Base-by-base conservation (phyloP, 2,797 vertebrate species). In the Mergus octosetaceus region DNA sequence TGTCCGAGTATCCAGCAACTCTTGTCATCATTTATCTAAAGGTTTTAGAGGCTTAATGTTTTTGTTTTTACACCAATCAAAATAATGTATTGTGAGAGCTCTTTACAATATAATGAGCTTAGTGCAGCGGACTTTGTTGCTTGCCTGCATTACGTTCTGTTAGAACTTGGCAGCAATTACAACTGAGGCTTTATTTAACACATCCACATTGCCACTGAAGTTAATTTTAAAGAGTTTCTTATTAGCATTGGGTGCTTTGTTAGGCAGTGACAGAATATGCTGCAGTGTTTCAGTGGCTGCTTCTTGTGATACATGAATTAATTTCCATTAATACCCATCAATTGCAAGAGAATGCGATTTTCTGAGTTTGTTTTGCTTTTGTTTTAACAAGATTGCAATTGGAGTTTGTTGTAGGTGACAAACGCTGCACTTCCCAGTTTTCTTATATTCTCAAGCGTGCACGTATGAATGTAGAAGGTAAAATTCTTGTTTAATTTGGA, bases 121-220 rank as follows among this genome's bases (percentile, higher is more conserved):
- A 95, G 39, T 79, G 88, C 88, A 72, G 8, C 72, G 88, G 91
- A 92, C 91, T 91, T 92, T 73, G 80, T 77, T 91, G 94, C 74
- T 85, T 32, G 71, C 72, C n/a, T 93, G 74, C 74, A 11, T 82
- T 93, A 34, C 0, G 1, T 96, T 94, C 61, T 92, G 81, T 95
- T 94, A 80, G 88, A 89, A 80, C 84, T 97, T 95, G 93, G 96
- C 96, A 96, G 91, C 88, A 77, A 2, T 85, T 95, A 93, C 93
- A 95, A 41, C 75, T 13, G 65, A 72, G 81, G 86, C 94, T 96
- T 96, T 95, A 96, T 96, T 97, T 92, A 90, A 95, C 74, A 79
- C 93, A 91, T 94, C 85, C 21, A 1, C 24, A 9, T 92, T 94
- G 93, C 88, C 85, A 60, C 81, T 12, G 72, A 69, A 93, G 86